Base-by-base conservation (phyloP, 2,888 invertebrate genomes). In the Euzophera pinguis region DNA sequence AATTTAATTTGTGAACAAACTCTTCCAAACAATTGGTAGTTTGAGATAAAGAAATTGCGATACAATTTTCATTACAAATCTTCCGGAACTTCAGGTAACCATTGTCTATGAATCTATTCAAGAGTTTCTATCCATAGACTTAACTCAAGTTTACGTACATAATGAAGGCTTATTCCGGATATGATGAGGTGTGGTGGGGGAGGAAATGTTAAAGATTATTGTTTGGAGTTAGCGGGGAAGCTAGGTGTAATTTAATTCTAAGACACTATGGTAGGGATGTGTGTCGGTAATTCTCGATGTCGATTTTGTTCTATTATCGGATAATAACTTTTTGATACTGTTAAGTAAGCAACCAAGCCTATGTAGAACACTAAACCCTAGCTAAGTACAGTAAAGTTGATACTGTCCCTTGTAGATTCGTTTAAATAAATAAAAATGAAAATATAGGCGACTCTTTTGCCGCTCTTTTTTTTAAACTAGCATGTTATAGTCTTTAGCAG, bases 191-290 rank as follows among this genome's bases (percentile, higher is more conserved):
- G 55, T 48, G 41, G 43, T 48, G 45, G 53, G 64, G 58, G 55
- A 60, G 63, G 67, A 71, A 69, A 75, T 73, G 81, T 76, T 80
- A 75, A 82, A 85, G 87, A 85, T 87, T 86, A 88, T 87, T 87
- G 87, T 87, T 81, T 77, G 75, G 76, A 86, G 84, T 84, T 79
- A 83, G 76, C 73, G 73, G 56, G 67, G 69, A 64, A 65, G 71
- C 63, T 61, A 75, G 84, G 87, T 80, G 79, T 85, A 84, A 87
- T 87, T 87, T 84, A 86, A 87, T 85, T 87, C 75, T 68, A 68
- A 83, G 81, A 79, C 74, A 82, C 75, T 67, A 63, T 74, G 69
- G 68, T 76, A 70, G 74, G 64, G 67, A 68, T 66, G 65, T 67
- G 65, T 52, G 55, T 32, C 62, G 35, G 34, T 9, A 16, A 47